These are phyloP conservation scores for Corythoichthys haematopterus DNA, from an alignment of 2,113 vertebrate genomes.

Conservation along the genomic window DNA sequence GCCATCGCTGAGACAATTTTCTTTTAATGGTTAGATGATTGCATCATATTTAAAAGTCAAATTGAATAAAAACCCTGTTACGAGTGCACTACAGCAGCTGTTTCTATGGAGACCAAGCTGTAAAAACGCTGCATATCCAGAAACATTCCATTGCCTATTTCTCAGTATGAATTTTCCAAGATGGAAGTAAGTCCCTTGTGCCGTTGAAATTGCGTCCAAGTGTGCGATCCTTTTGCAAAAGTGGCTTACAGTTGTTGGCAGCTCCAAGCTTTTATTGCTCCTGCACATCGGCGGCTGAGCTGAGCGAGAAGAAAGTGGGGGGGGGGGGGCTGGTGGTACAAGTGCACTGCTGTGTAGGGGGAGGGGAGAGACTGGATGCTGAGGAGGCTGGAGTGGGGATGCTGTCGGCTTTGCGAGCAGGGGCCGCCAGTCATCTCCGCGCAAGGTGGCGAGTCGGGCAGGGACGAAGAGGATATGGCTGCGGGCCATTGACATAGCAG, in stretches of 20 bases:
- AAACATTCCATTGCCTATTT: constrained; percentile 55
- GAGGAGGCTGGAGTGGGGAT: constrained; percentile 50
- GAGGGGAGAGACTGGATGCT: constrained; percentile 53
- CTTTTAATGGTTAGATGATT: background rate
- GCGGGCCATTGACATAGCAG: constrained; percentile 50
- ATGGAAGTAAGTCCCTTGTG: constrained; percentile 36
- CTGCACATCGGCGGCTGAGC: constrained; percentile 23
- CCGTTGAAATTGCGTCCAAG: constrained; percentile 34
- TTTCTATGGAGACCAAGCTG: constrained; percentile 74
- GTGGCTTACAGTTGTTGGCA: constrained; percentile 41
- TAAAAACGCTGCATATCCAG: constrained; percentile 47
- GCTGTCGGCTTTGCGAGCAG: constrained; percentile 40
- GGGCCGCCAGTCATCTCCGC: constrained; percentile 55
- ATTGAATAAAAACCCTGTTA: background rate
- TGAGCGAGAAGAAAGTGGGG: constrained; percentile 22
- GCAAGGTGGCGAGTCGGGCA: constrained; percentile 56
- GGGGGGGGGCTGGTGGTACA: constrained; percentile 36
- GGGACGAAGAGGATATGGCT: constrained; percentile 56
- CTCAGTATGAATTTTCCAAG: constrained; percentile 52
- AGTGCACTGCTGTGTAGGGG: constrained; percentile 51
- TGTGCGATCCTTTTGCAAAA: constrained; percentile 30
- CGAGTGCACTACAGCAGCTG: constrained; percentile 40
- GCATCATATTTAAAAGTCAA: constrained; percentile 23
- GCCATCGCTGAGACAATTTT: background rate
- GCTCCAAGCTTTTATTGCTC: constrained; percentile 35